Evolutionary conservation across 2,888 invertebrate species (phyloP).

Genomic region (Sturmia bella): DNA sequence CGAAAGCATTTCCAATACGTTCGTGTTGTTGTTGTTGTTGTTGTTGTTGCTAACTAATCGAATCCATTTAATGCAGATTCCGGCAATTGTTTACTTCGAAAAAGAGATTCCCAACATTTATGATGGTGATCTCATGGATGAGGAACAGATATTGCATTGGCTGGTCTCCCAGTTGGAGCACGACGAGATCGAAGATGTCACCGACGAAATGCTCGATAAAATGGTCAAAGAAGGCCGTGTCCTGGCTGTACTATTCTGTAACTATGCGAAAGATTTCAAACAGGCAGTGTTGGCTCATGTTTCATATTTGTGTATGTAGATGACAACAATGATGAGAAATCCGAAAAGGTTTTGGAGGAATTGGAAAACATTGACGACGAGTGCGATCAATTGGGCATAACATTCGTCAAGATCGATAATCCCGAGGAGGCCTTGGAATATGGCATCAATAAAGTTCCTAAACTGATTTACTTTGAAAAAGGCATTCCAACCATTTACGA

Average conservation of each 20-base stretch:
- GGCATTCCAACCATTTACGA: conserved; percentile 89
- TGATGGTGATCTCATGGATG: conserved; percentile 94
- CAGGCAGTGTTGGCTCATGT: conserved; percentile 21
- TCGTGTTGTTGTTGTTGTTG: neutral
- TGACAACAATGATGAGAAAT: conserved; percentile 94
- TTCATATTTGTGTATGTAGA: conserved; percentile 83
- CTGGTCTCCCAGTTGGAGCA: conserved; percentile 92
- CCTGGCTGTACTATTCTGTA: conserved; percentile 95
- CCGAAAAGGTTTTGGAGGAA: conserved; percentile 92
- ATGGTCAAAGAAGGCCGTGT: conserved; percentile 94
- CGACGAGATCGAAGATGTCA: conserved; percentile 97
- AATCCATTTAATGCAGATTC: conserved; percentile 82
- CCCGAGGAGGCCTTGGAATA: conserved; percentile 94
- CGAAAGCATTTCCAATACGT: neutral
- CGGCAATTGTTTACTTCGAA: conserved; percentile 95
- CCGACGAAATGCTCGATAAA: conserved; percentile 95
- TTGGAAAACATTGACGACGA: conserved; percentile 97
- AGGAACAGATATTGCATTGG: conserved; percentile 94
- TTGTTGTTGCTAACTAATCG: conserved; percentile 43
- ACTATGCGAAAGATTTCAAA: conserved; percentile 75
- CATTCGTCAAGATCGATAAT: conserved; percentile 96
- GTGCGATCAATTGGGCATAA: conserved; percentile 93
- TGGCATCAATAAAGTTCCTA: conserved; percentile 93
- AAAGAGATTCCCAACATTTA: conserved; percentile 96
- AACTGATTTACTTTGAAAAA: conserved; percentile 91